Evolutionary conservation across 2,113 vertebrate species (phyloP).

Genomic region (Antechinus flavipes): DNA sequence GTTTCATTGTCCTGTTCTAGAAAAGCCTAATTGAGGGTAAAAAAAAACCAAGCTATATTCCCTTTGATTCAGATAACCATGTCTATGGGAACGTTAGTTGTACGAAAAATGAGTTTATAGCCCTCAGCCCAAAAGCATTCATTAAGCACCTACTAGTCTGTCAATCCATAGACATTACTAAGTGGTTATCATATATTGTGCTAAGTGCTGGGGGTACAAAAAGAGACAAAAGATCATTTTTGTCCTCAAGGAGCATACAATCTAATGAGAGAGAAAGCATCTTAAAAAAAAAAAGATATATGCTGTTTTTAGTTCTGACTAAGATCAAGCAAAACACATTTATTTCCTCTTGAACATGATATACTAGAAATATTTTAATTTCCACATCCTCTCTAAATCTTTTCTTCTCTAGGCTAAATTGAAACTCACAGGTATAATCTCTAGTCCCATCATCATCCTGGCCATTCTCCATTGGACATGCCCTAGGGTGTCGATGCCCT

Average conservation of each 20-base stretch:
- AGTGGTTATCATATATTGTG: not conserved
- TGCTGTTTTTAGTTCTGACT: not conserved
- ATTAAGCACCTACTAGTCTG: not conserved
- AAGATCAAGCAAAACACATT: not conserved
- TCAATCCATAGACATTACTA: not conserved
- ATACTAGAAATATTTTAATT: not conserved
- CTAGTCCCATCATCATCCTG: not conserved
- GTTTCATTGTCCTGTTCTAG: not conserved
- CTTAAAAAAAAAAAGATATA: not conserved
- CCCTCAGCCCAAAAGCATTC: not conserved
- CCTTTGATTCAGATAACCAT: not conserved
- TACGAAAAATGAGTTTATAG: not conserved
- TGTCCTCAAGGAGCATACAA: not conserved
- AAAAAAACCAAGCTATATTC: not conserved
- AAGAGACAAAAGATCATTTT: not conserved
- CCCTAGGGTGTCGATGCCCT: not conserved
- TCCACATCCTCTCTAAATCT: not conserved
- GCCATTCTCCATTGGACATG: not conserved
- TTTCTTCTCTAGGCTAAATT: not conserved
- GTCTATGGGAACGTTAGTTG: not conserved
- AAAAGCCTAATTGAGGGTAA: not conserved
- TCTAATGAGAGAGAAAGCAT: not conserved
- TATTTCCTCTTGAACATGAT: not conserved
- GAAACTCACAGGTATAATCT: not conserved
- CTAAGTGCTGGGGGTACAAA: not conserved